phyloP scores from a whole-genome alignment of 2,113 vertebrate genomes.

The Patagioenas fasciata region DNA sequence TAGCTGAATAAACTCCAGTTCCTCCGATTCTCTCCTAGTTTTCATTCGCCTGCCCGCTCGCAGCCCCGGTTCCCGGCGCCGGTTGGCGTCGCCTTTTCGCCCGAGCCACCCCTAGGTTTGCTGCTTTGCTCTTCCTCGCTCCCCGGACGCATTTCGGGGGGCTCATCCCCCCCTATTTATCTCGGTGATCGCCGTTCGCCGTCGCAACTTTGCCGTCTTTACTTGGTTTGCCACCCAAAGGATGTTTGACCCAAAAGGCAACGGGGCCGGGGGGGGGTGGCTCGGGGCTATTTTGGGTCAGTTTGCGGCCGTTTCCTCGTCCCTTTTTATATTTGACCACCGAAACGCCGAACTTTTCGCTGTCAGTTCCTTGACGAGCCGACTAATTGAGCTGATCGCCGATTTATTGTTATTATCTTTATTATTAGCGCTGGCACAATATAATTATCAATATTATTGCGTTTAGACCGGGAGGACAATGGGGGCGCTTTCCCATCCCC shows the following conservation, averaged over 20 bases:
- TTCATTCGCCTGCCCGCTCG: background rate
- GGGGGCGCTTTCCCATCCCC: no score
- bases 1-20: background rate
- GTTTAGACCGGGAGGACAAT: background rate
- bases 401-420: background rate
- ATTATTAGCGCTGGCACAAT: background rate
- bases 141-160: no score
- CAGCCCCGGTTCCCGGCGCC: background rate
- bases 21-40: background rate
- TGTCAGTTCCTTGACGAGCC: background rate
- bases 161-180: no score
- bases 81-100: background rate
- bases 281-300: no score
- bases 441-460: background rate
- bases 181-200: no score
- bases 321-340: background rate
- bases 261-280: no score
- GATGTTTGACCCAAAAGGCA: no score
- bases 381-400: background rate
- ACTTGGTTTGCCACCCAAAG: no score
- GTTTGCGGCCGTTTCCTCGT: background rate
- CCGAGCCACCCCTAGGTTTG: no score
- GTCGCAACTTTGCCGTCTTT: no score
- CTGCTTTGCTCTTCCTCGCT: no score
- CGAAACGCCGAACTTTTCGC: background rate